Conservation (phyloP, 2,113 vertebrate genomes). For the Cochlearius cochlearius region DNA sequence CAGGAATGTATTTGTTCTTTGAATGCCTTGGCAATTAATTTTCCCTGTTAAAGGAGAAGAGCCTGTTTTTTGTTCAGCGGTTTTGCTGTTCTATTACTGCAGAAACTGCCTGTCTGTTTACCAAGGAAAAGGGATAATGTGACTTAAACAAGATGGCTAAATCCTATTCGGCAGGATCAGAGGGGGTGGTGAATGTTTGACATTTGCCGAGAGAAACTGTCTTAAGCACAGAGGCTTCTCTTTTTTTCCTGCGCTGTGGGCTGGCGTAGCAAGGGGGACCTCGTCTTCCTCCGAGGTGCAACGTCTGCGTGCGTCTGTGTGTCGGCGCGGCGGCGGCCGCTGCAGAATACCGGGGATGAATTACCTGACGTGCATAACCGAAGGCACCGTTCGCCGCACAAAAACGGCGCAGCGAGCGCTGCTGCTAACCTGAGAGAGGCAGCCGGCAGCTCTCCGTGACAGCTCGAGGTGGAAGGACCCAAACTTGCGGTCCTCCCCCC, state of each 20-base stretch:
- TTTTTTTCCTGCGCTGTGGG: neutral
- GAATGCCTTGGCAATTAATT: neutral
- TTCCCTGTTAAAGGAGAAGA: slow-evolving; percentile 33
- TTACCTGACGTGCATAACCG: slow-evolving; percentile 59
- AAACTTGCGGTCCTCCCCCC: slow-evolving; percentile 75
- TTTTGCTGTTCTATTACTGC: neutral
- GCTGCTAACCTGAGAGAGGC: slow-evolving; percentile 64
- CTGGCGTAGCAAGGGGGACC: slow-evolving; percentile 24
- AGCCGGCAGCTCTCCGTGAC: slow-evolving; percentile 79
- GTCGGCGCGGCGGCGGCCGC: slow-evolving; percentile 25
- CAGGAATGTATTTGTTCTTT: slow-evolving; percentile 7
- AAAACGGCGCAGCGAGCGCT: neutral
- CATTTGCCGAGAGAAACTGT: slow-evolving; percentile 25
- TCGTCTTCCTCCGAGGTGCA: slow-evolving; percentile 58
- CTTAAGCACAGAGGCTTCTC: neutral
- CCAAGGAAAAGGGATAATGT: neutral
- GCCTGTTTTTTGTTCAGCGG: slow-evolving; percentile 1
- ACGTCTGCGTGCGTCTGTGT: neutral
- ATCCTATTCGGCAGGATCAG: neutral
- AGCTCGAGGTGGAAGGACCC: slow-evolving; percentile 86
- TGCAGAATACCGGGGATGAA: slow-evolving; percentile 48
- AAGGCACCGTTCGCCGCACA: slow-evolving; percentile 31
- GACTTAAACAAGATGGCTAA: slow-evolving; percentile 36
- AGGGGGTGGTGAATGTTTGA: neutral
- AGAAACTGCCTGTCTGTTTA: slow-evolving; percentile 19